Evolutionary conservation across 1,140 invertebrate genomes (phyloP).

Genomic region (Vollenhovia emeryi): DNA sequence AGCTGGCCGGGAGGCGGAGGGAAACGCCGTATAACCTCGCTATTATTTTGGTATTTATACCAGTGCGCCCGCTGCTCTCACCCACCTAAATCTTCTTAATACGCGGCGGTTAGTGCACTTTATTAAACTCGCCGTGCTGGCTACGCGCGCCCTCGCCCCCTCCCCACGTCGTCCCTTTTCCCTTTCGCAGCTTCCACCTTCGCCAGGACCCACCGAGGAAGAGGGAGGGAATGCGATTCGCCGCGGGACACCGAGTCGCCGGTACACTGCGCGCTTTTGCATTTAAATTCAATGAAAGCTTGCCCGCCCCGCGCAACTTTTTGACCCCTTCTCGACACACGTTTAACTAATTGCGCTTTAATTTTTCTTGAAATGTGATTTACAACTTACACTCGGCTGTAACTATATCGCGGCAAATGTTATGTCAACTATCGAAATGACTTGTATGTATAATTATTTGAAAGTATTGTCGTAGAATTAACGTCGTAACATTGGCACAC

Average conservation of each 20-base stretch:
- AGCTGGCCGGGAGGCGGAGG: constrained; percentile 45
- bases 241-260: constrained; percentile 60
- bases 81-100: constrained; percentile 82
- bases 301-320: constrained; percentile 20
- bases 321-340: not conserved
- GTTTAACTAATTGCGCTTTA: constrained; percentile 13
- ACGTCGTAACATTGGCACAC: not conserved
- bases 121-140: constrained; percentile 72
- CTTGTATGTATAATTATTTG: not conserved
- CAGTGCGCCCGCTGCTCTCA: constrained; percentile 73
- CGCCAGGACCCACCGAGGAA: not conserved
- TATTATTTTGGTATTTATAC: constrained; percentile 83
- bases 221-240: constrained; percentile 23
- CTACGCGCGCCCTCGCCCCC: constrained; percentile 49
- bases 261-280: constrained; percentile 24
- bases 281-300: constrained; percentile 60
- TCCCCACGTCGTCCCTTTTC: not conserved
- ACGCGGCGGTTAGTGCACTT: constrained; percentile 79
- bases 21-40: constrained; percentile 78
- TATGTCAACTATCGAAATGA: not conserved
- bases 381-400: not conserved
- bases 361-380: not conserved
- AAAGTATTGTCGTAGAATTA: not conserved
- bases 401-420: not conserved
- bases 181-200: not conserved